phyloP scores from a whole-genome alignment of 2,888 invertebrate genomes.

The Scaeva pyrastri region DNA sequence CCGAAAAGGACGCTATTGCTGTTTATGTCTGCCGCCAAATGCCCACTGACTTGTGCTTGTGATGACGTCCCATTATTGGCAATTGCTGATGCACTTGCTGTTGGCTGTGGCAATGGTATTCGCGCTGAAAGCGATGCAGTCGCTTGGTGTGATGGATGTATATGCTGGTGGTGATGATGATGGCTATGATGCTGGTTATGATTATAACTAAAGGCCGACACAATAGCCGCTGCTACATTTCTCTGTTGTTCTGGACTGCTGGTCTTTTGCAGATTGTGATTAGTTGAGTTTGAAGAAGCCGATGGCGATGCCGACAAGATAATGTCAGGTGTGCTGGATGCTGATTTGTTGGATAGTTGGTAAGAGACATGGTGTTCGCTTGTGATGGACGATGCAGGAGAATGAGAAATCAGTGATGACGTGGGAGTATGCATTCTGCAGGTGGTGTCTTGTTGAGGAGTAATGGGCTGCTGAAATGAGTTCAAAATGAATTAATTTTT shows the following conservation, averaged over 20 bases:
- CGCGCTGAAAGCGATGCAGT: slow-evolving; percentile 7
- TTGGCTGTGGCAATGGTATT: slow-evolving; percentile 18
- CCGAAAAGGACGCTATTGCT: slow-evolving; percentile 45
- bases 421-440: slow-evolving; percentile 62
- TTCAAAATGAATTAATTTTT: too few species aligned
- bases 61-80: slow-evolving; percentile 23
- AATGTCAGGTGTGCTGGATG: slow-evolving; percentile 64
- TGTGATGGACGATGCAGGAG: slow-evolving; percentile 63
- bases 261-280: slow-evolving; percentile 37
- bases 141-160: slow-evolving; percentile 9
- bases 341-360: slow-evolving; percentile 54
- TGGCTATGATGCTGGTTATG: slow-evolving; percentile 42
- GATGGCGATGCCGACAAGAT: slow-evolving; percentile 49
- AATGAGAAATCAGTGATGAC: slow-evolving; percentile 58
- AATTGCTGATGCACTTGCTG: slow-evolving; percentile 13
- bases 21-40: slow-evolving; percentile 32
- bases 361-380: slow-evolving; percentile 62
- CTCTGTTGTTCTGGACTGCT: slow-evolving; percentile 60
- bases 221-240: slow-evolving; percentile 60
- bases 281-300: slow-evolving; percentile 34
- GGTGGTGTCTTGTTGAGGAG: slow-evolving; percentile 21
- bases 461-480: slow-evolving; percentile 36
- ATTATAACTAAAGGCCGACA: slow-evolving; percentile 59
- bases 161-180: slow-evolving; percentile 35
- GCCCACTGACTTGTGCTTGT: slow-evolving; percentile 24